Percentiles rank a stretch among this genome's conserved stretches.
phyloP scores from a whole-genome alignment of 1,140 invertebrate species.

The Diploscapter pachys region DNA sequence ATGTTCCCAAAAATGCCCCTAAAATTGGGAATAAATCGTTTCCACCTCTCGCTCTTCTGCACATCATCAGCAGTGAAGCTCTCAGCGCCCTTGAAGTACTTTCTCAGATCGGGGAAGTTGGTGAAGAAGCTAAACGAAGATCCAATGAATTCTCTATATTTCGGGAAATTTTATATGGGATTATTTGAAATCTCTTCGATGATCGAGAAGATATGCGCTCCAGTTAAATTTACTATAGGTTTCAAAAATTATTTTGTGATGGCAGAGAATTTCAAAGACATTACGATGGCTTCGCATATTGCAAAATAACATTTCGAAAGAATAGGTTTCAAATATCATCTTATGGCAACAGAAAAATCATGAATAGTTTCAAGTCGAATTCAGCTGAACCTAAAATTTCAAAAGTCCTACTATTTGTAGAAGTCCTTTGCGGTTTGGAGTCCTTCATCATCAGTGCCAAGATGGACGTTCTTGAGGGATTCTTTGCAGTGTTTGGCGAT shows the following conservation, averaged over 20 bases:
- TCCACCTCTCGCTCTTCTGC: slow-evolving; percentile 47
- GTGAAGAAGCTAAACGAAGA: slow-evolving; percentile 45
- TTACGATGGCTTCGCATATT: too few species aligned
- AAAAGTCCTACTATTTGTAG: slow-evolving; percentile 38
- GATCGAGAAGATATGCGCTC: slow-evolving; percentile 1
- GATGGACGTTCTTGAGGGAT: slow-evolving; percentile 24
- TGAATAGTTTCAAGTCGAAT: not conserved
- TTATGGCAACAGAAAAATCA: slow-evolving; percentile 1
- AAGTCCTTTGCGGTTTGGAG: slow-evolving; percentile 35
- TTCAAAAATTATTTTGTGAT: not conserved
- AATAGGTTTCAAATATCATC: too few species aligned
- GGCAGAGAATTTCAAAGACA: not conserved
- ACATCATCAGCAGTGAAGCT: slow-evolving; percentile 51
- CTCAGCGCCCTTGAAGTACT: slow-evolving; percentile 52
- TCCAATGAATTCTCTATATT: too few species aligned
- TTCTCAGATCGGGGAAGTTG: slow-evolving; percentile 49
- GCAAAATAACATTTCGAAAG: too few species aligned
- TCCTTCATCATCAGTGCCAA: slow-evolving; percentile 22
- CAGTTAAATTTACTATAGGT: too few species aligned
- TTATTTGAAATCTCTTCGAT: not conserved
- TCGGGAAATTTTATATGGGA: too few species aligned
- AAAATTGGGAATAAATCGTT: slow-evolving; percentile 3
- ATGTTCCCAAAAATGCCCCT: not conserved
- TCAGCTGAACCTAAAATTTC: too few species aligned
- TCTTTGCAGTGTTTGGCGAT: slow-evolving; percentile 17